Conservation (phyloP, 2,797 vertebrate species). For the Girardinus metallicus region DNA sequence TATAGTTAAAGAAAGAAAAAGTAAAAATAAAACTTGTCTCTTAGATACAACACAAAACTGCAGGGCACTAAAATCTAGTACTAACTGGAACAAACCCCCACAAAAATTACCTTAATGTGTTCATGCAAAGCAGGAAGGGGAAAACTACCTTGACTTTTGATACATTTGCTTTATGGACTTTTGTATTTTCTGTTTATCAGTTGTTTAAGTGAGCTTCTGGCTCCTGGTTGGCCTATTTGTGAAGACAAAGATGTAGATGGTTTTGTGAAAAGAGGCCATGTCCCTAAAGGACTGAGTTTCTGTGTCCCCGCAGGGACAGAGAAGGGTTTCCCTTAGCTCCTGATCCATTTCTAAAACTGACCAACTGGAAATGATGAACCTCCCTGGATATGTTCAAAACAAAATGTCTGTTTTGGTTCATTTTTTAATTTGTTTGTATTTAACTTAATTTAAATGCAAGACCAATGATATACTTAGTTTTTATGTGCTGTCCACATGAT, state of each 20-base stretch:
- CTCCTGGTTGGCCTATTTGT: conserved; percentile 38
- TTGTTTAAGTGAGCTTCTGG: conserved; percentile 5
- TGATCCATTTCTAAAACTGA: conserved; percentile 45
- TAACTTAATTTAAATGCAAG: neutral
- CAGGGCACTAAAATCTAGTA: neutral
- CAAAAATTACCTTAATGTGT: neutral
- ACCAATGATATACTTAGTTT: neutral
- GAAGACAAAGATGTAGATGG: conserved; percentile 26
- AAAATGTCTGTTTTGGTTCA: conserved; percentile 10
- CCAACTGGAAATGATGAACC: conserved; percentile 38
- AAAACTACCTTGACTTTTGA: neutral
- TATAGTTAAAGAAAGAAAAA: neutral
- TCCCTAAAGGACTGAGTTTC: conserved; percentile 26
- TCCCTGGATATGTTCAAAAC: conserved; percentile 20
- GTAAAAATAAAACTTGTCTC: neutral
- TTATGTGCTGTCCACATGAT: neutral
- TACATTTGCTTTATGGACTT: conserved; percentile 10
- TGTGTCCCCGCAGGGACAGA: conserved; percentile 23
- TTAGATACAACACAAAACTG: neutral
- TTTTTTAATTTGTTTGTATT: neutral
- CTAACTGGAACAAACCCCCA: neutral
- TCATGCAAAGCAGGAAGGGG: neutral
- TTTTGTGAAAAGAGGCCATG: conserved; percentile 28
- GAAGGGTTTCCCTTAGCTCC: conserved; percentile 19
- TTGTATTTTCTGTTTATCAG: conserved; percentile 5